Conservation (phyloP, 2,888 invertebrate species). For the Apodemia mormo region DNA sequence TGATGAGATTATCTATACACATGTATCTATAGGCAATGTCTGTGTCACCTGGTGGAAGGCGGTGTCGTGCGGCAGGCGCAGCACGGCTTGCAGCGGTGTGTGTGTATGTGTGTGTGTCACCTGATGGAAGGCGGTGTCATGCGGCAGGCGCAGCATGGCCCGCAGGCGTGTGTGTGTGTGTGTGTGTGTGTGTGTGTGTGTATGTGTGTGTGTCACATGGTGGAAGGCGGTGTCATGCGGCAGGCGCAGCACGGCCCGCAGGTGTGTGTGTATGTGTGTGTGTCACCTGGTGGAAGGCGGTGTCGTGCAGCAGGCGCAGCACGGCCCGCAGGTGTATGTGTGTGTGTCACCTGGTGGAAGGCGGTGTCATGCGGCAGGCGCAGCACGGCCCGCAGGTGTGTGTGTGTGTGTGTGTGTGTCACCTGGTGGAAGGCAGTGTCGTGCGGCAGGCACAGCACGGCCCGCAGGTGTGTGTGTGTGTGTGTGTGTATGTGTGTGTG, state of each 20-base stretch:
- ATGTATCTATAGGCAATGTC: neutral
- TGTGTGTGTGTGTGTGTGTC: slow-evolving; percentile 26
- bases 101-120: slow-evolving; percentile 70
- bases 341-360: too few relatives aligned
- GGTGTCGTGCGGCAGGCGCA: slow-evolving; percentile 87
- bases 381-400: too few relatives aligned
- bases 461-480: slow-evolving; percentile 84
- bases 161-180: slow-evolving; percentile 75
- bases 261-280: too few relatives aligned
- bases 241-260: too few relatives aligned
- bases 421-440: slow-evolving; percentile 89
- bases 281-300: too few relatives aligned
- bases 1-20: too few relatives aligned
- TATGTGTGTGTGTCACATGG: too few relatives aligned
- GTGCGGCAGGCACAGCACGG: slow-evolving; percentile 89
- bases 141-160: slow-evolving; percentile 89
- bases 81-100: slow-evolving; percentile 86
- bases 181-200: neutral
- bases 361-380: too few relatives aligned
- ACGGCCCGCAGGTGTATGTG: too few relatives aligned
- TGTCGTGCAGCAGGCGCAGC: too few relatives aligned
- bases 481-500: too few relatives aligned
- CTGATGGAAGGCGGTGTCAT: slow-evolving; percentile 87
- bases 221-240: too few relatives aligned
- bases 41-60: neutral